A percentile compares a stretch with the other conserved stretches of the same genome.
phyloP scores from a whole-genome alignment of 2,888 invertebrate genomes.

The Scaptomyza tumidula region DNA sequence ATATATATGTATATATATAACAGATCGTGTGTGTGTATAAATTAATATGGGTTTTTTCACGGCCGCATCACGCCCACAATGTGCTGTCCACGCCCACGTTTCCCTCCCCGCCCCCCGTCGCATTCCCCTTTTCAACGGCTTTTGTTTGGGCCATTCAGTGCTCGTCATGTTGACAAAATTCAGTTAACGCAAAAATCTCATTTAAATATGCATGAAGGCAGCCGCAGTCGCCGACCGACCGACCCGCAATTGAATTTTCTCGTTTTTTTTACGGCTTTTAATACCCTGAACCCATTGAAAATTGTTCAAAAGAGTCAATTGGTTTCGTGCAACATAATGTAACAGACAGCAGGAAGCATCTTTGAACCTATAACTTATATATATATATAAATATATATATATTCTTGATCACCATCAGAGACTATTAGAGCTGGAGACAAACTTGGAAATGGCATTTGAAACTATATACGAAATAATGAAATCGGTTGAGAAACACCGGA shows the following conservation, averaged over 20 bases:
- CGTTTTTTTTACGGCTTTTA: not conserved
- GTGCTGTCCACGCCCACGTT: conserved; percentile 45
- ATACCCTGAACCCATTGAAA: too few relatives aligned
- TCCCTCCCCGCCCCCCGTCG: not conserved
- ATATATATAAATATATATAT: too few relatives aligned
- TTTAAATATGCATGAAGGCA: conserved; percentile 76
- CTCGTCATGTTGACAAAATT: conserved; percentile 68
- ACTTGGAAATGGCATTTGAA: not conserved
- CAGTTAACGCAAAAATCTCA: conserved; percentile 79
- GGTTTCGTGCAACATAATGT: too few relatives aligned
- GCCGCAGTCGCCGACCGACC: conserved; percentile 36
- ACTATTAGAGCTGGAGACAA: too few relatives aligned
- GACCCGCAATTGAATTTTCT: conserved; percentile 68
- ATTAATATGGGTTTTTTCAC: conserved; percentile 56
- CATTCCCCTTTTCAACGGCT: not conserved
- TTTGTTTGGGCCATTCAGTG: conserved; percentile 17
- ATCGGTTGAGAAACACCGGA: too few relatives aligned
- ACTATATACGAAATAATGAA: too few relatives aligned
- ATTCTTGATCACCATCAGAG: too few relatives aligned
- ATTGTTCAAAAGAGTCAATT: too few relatives aligned
- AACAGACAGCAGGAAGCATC: too few relatives aligned
- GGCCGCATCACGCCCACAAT: conserved; percentile 32
- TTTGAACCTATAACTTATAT: too few relatives aligned
- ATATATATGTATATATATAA: conserved; percentile 57
- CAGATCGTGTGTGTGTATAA: not conserved